Conservation (phyloP, 2,888 invertebrate species). For the Bhutanitis thaidina region DNA sequence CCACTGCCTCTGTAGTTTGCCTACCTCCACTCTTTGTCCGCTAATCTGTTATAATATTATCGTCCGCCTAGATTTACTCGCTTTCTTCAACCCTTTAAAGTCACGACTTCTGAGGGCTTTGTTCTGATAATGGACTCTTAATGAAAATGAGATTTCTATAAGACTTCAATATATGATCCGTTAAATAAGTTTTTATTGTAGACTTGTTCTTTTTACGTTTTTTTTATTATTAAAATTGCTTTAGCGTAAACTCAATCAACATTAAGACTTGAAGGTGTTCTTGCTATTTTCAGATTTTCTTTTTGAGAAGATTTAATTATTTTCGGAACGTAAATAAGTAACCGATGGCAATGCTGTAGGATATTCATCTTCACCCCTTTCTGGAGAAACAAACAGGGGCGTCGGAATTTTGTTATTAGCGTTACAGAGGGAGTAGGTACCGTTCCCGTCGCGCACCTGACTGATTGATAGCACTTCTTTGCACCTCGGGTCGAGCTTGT, state of each 20-base stretch:
- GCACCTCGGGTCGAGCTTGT: conserved; percentile 79
- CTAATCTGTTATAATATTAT: conserved; percentile 25
- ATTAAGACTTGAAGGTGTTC: conserved; percentile 21
- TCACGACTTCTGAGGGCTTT: conserved; percentile 18
- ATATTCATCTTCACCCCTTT: conserved; percentile 77
- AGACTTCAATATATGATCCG: not conserved
- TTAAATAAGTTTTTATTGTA: not conserved
- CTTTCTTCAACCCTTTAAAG: conserved; percentile 19
- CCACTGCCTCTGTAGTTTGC: conserved; percentile 54
- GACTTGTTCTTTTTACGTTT: not conserved
- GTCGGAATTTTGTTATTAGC: conserved; percentile 79
- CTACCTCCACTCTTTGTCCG: conserved; percentile 35
- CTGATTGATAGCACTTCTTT: conserved; percentile 80
- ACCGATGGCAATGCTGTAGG: conserved; percentile 35
- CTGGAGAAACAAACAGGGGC: conserved; percentile 71
- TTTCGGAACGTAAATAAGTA: conserved; percentile 44
- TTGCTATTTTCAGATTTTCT: conserved; percentile 26
- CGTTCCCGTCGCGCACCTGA: conserved; percentile 67
- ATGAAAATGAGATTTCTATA: conserved; percentile 17
- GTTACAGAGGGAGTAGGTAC: conserved; percentile 69
- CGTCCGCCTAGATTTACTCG: conserved; percentile 7
- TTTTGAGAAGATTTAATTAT: conserved; percentile 32
- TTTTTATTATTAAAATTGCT: not conserved
- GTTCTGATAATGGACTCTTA: conserved; percentile 19
- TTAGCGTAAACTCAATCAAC: conserved; percentile 3